Percentiles rank a stretch among this genome's conserved stretches.
Evolutionary conservation across 2,113 vertebrate genomes (phyloP).

Genomic region (Alethe castanea): DNA sequence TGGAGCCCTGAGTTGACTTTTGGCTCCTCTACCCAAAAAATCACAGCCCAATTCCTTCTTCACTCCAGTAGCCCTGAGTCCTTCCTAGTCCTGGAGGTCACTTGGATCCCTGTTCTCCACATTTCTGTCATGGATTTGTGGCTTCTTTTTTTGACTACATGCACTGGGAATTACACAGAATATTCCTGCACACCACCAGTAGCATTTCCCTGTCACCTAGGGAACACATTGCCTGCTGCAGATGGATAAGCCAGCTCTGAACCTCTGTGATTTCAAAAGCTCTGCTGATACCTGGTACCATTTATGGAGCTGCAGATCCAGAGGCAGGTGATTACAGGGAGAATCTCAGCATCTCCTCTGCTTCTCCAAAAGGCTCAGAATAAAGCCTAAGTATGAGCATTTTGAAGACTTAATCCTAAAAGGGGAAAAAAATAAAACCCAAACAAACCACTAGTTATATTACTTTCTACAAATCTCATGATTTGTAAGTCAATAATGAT

Average conservation of each 20-base stretch:
- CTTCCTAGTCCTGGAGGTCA: background rate
- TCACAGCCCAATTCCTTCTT: background rate
- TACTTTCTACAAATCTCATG: background rate
- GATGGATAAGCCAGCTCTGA: background rate
- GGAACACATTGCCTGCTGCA: accelerated
- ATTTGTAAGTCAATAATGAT: background rate
- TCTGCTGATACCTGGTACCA: background rate
- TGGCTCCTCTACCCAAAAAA: background rate
- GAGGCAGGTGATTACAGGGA: background rate
- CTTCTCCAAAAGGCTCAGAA: background rate
- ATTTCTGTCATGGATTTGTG: background rate
- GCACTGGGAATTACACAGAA: background rate
- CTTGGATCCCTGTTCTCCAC: background rate
- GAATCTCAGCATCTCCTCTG: background rate
- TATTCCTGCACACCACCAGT: background rate
- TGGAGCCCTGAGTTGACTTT: background rate
- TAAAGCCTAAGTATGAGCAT: background rate
- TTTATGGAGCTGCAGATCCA: background rate
- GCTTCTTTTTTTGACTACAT: background rate
- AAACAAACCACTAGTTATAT: background rate
- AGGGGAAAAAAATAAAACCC: background rate
- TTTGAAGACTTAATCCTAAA: background rate
- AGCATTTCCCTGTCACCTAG: background rate
- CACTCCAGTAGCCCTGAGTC: accelerated
- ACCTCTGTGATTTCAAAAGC: background rate